Percentiles rank a stretch among this genome's conserved stretches.
Evolutionary conservation across 92 coral and sea anemone species (phyloP).

Genomic region (Zoanthus sansibaricus): DNA sequence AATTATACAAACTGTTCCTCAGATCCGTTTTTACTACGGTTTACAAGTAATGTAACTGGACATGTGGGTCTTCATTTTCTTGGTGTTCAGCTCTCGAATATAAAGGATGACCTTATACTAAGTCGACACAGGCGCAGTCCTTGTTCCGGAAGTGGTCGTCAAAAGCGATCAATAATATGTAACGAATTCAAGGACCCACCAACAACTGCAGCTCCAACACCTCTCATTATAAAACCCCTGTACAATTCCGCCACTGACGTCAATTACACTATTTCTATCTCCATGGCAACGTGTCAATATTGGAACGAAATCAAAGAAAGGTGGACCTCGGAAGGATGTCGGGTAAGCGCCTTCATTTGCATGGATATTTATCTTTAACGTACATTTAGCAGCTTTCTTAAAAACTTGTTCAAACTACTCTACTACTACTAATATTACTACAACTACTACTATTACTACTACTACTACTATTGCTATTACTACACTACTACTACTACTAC

Average conservation of each 20-base stretch:
- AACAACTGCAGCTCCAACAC: conserved; percentile 86
- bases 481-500: too few relatives aligned
- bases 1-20: conserved; percentile 61
- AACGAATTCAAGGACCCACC: conserved; percentile 92
- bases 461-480: too few relatives aligned
- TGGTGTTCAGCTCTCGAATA: conserved; percentile 57
- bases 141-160: conserved; percentile 78
- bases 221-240: conserved; percentile 53
- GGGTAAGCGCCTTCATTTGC: conserved; percentile 62
- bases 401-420: too few relatives aligned
- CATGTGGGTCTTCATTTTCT: conserved; percentile 66
- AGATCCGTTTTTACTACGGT: conserved; percentile 59
- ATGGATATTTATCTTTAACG: neutral
- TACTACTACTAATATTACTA: too few relatives aligned
- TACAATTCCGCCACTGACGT: conserved; percentile 77
- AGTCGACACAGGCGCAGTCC: conserved; percentile 77
- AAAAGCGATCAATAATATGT: conserved; percentile 75
- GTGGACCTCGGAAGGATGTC: conserved; percentile 90
- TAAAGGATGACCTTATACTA: conserved; percentile 17
- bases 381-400: neutral
- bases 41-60: conserved; percentile 69
- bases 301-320: conserved; percentile 75
- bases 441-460: too few relatives aligned
- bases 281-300: conserved; percentile 82
- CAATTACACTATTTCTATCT: conserved; percentile 79